A percentile compares a stretch with the other conserved stretches of the same genome.
These are phyloP conservation scores for Rattus rattus DNA, from an alignment of 2,113 vertebrate genomes.

Conservation along the genomic window DNA sequence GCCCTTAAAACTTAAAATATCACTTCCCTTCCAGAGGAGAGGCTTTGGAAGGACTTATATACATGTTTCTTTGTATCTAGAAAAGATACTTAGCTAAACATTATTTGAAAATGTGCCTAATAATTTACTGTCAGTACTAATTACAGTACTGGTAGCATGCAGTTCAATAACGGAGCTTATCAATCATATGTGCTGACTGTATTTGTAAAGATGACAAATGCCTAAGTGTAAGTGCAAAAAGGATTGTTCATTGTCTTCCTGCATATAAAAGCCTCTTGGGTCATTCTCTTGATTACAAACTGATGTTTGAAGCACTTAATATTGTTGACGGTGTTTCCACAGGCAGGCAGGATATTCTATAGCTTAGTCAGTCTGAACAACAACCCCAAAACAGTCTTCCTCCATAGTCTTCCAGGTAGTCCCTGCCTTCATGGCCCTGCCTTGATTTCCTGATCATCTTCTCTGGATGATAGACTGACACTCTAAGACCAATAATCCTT, in stretches of 20 bases:
- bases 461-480: neutral
- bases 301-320: neutral
- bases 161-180: neutral
- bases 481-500: neutral
- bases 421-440: neutral
- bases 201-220: neutral
- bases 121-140: neutral
- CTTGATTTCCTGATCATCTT: neutral
- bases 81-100: neutral
- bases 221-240: neutral
- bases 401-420: no score
- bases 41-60: neutral
- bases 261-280: neutral
- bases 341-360: no score
- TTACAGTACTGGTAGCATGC: neutral
- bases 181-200: neutral
- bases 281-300: neutral
- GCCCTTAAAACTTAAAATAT: neutral
- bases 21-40: rapidly evolving
- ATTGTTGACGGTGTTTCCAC: neutral
- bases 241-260: neutral
- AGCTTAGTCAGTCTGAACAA: neutral
- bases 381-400: neutral
- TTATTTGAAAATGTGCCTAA: neutral
- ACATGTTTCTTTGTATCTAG: neutral